Base-by-base conservation (phyloP, 1,140 invertebrate species). In the Micrasema minimum region DNA sequence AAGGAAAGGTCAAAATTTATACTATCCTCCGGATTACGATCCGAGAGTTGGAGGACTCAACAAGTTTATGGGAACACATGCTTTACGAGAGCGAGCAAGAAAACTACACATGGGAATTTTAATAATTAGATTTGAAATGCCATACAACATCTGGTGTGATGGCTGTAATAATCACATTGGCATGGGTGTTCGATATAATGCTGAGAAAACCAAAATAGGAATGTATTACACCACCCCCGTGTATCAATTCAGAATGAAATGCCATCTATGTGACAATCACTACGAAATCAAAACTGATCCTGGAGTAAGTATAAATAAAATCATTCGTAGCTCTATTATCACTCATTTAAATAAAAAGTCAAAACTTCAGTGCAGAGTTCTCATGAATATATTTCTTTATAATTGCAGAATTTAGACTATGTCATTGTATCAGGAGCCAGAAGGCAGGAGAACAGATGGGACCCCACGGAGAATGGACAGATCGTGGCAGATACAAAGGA, bases 271-370 rank as follows among this genome's bases (percentile, higher is more conserved):
- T 83, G 92, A 94, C 78, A 99, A 99, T 84, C 93, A 99, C 84
- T 97, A 98, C 88, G 95, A 97, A 83, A 99, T 99, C 55, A 96
- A 98, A 85, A 99, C 98, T 35, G 98, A 99, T 89, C 98, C 98
- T 70, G 94, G 89, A 55, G 95, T 96, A 89, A 87, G 86, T 86
- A 77, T 73, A 35, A 31, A n/a, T n/a, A n/a, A n/a, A n/a, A n/a
- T n/a, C n/a, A n/a, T n/a, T n/a, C n/a, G n/a, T n/a, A n/a, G n/a
- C n/a, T n/a, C n/a, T n/a, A n/a, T n/a, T n/a, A n/a, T n/a, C n/a
- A n/a, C n/a, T n/a, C n/a, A n/a, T n/a, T n/a, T n/a, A n/a, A n/a
- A n/a, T n/a, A n/a, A n/a, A n/a, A n/a, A n/a, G n/a, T n/a, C n/a
- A n/a, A n/a, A n/a, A n/a, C n/a, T n/a, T n/a, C n/a, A n/a, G n/a